Evolutionary conservation across 2,113 vertebrate species (phyloP), one percentile per base, ranked within the genome.

Genomic region (Spilogale gracilis): DNA sequence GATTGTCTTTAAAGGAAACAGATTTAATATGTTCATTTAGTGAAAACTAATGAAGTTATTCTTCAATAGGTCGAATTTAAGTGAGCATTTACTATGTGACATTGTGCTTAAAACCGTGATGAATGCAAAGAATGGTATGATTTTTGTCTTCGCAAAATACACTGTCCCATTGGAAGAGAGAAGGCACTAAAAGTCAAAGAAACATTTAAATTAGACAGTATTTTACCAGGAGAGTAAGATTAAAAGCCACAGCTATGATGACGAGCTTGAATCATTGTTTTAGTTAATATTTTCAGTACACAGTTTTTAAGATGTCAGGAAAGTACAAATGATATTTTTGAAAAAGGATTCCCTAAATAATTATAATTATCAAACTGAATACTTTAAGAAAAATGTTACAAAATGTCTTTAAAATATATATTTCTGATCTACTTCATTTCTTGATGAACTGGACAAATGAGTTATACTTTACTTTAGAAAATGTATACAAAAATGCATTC

Each of bases 221-320:
- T 48, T 50, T 69, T 23, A 71, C 1, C 32, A 85, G 2, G 71
- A 85, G 12, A 71, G 6, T 27, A 54, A 54, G 5, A 91, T 65
- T 14, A 58, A 58, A 93, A 85, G 61, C 18, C 3, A 65, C 48
- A 69, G 21, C 18, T 16, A 45, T 4, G 8, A 71, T 91, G 11
- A 80, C 94, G 23, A 89, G 10, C 85, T 84, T 78, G 7, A 84
- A 84, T 78, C 67, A n/a, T 45, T 79, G 32, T 69, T 84, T 69
- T 86, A 86, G n/a, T 80, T 81, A 58, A 25, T 43, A 76, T 83
- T 96, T 91, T 94, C 45, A 73, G 11, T 43, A 48, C 48, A 54
- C 1, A 81, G 18, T 80, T 43, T 89, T 69, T 84, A 89, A 82
- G 18, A 78, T 69, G 32, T 84, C 78, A 32, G 48, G 6, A 84